Evolutionary conservation across 2,113 vertebrate genomes (phyloP).

Genomic region (Actenoides lindsayi): DNA sequence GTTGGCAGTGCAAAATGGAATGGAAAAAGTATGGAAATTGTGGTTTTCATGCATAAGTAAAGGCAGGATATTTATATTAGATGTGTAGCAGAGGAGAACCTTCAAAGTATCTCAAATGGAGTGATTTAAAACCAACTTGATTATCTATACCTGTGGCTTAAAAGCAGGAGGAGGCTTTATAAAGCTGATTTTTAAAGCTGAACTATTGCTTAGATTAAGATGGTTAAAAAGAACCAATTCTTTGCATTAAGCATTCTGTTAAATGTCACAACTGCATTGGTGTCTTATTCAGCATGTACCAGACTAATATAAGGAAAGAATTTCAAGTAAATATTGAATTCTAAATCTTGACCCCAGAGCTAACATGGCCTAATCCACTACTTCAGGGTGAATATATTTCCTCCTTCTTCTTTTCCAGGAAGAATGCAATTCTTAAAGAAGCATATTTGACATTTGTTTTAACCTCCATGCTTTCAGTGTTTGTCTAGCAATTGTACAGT

Average conservation of each 20-base stretch:
- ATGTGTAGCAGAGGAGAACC: neutral
- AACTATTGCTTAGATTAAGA: neutral
- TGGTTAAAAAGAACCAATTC: neutral
- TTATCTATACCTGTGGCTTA: neutral
- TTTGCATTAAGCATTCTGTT: neutral
- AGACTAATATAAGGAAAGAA: neutral
- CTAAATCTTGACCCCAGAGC: neutral
- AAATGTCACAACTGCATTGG: neutral
- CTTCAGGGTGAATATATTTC: neutral
- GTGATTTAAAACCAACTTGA: neutral
- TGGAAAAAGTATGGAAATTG: neutral
- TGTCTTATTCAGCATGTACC: neutral
- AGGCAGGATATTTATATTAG: neutral
- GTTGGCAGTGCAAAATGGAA: neutral
- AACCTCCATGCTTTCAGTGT: neutral
- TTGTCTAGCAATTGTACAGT: neutral
- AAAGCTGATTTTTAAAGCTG: neutral
- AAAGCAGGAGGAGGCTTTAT: neutral
- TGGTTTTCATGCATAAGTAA: neutral
- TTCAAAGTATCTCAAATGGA: neutral
- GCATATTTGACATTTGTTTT: neutral
- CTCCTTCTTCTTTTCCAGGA: neutral
- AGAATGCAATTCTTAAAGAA: neutral
- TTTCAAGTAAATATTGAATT: slow-evolving; percentile 26
- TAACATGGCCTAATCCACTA: neutral